Evolutionary conservation across 2,113 vertebrate genomes (phyloP).

Genomic region (Cairina moschata): DNA sequence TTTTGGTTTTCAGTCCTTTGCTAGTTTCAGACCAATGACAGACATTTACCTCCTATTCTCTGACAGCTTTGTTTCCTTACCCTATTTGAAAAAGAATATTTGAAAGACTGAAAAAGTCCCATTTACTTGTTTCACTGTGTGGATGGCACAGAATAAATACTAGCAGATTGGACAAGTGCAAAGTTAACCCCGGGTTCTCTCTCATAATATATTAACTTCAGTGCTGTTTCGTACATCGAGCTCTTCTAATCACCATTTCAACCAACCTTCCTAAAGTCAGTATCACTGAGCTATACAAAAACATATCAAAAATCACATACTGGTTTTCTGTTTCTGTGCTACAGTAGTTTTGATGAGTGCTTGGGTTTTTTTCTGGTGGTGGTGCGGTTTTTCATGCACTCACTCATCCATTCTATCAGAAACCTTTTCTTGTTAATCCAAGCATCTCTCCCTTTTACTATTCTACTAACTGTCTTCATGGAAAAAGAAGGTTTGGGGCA

Average conservation of each 20-base stretch:
- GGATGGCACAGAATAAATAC: not conserved
- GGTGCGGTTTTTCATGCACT: not conserved
- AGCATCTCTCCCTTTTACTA: not conserved
- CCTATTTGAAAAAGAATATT: constrained; percentile 3
- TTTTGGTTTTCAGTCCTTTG: not conserved
- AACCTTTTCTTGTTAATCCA: not conserved
- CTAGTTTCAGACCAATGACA: constrained; percentile 20
- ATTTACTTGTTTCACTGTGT: not conserved
- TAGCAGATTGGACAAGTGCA: not conserved
- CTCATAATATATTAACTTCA: not conserved
- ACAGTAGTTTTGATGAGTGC: not conserved
- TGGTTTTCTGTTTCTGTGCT: not conserved
- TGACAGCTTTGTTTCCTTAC: constrained; percentile 20
- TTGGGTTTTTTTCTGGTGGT: not conserved
- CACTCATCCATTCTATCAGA: not conserved
- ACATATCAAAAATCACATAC: not conserved
- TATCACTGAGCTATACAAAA: not conserved
- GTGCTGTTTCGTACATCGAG: not conserved
- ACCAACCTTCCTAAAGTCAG: not conserved
- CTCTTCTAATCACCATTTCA: not conserved
- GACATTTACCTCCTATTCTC: not conserved
- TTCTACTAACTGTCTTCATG: not conserved
- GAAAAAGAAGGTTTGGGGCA: not conserved
- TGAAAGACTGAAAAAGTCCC: not conserved
- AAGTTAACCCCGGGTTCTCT: not conserved